Evolutionary conservation across 2,888 invertebrate genomes (phyloP).

Genomic region (Rhodophaea formosa): DNA sequence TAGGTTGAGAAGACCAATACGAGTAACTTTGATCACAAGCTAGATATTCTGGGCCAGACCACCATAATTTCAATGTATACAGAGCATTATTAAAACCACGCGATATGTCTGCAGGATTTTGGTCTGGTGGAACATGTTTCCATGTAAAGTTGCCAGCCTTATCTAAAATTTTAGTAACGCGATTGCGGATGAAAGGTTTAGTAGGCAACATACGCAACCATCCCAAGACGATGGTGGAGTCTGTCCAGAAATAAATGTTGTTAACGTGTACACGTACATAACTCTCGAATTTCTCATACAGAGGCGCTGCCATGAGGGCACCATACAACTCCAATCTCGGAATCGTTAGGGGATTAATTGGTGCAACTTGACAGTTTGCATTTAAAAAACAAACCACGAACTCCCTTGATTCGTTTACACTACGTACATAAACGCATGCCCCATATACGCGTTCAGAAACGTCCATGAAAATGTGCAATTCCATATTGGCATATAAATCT

Average conservation of each 20-base stretch:
- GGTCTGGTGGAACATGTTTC: too few relatives aligned
- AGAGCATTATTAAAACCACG: too few relatives aligned
- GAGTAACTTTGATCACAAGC: too few relatives aligned
- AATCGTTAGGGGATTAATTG: constrained; percentile 20
- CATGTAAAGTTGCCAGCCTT: constrained; percentile 23
- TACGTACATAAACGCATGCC: not conserved
- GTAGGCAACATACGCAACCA: constrained; percentile 34
- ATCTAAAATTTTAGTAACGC: constrained; percentile 35
- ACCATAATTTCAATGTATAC: constrained; percentile 28
- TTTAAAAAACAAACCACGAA: not conserved
- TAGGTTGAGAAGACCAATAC: too few relatives aligned
- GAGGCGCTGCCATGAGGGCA: constrained; percentile 31
- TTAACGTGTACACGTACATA: too few relatives aligned
- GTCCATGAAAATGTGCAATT: not conserved
- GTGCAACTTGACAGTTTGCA: too few relatives aligned
- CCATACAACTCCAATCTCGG: constrained; percentile 24
- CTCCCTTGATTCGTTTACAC: not conserved
- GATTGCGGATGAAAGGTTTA: constrained; percentile 35
- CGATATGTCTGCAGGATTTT: too few relatives aligned
- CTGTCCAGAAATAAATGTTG: too few relatives aligned
- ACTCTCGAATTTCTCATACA: too few relatives aligned
- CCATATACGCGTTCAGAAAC: too few relatives aligned
- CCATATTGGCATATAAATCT: not conserved
- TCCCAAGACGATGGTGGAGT: too few relatives aligned
- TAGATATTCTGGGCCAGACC: constrained; percentile 28